Percentiles rank a stretch among this genome's conserved stretches.
These are phyloP conservation scores for Neria commutata DNA, from an alignment of 2,888 invertebrate species.

Conservation along the genomic window DNA sequence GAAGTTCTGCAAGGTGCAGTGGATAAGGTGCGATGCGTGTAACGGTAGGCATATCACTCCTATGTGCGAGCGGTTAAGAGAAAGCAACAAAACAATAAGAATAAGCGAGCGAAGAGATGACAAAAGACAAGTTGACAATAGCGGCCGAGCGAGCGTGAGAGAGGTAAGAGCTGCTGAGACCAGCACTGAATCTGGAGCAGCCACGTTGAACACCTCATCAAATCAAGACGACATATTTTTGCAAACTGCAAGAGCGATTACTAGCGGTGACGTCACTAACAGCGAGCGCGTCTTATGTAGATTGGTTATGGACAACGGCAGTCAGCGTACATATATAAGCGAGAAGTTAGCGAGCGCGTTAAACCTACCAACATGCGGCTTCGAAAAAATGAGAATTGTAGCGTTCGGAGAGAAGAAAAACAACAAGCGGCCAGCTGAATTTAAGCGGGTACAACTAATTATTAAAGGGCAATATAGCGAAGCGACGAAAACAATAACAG, in stretches of 20 bases:
- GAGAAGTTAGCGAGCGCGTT: constrained; percentile 17
- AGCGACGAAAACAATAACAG: constrained; percentile 14
- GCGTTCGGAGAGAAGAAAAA: constrained; percentile 22
- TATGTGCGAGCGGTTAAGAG: too few species aligned
- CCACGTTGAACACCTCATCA: too few species aligned
- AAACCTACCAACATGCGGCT: constrained; percentile 11
- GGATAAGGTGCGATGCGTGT: too few species aligned
- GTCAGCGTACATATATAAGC: constrained; percentile 25
- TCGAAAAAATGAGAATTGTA: constrained; percentile 16
- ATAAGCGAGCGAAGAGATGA: too few species aligned
- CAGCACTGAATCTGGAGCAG: too few species aligned
- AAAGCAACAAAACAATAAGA: too few species aligned
- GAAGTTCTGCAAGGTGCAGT: too few species aligned
- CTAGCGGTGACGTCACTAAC: constrained; percentile 11
- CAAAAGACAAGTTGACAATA: too few species aligned
- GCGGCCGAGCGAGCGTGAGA: too few species aligned
- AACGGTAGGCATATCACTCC: too few species aligned
- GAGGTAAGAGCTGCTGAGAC: too few species aligned
- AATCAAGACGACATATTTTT: too few species aligned
- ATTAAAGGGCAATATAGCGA: constrained; percentile 22
- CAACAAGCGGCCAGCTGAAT: constrained; percentile 4
- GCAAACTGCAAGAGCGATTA: constrained; percentile 26
- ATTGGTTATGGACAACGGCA: constrained; percentile 30
- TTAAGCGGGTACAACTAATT: constrained; percentile 21
- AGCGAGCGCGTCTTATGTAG: constrained; percentile 16